Evolutionary conservation across 2,113 vertebrate species (phyloP).

Genomic region (Pomatostomus ruficeps): DNA sequence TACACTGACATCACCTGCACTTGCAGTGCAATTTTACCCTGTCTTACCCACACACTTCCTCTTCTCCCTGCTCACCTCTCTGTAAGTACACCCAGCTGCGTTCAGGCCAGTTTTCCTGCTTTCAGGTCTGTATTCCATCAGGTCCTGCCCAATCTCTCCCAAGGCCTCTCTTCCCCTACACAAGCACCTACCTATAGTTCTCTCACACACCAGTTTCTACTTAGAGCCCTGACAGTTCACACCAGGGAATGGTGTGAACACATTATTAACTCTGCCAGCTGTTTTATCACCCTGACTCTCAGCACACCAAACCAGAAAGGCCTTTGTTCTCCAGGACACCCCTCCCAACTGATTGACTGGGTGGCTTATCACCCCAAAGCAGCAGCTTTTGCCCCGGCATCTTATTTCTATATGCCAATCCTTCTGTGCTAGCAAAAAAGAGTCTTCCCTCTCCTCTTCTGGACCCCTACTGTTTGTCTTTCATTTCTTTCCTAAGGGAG

Average conservation of each 20-base stretch:
- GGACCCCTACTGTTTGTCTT: neutral
- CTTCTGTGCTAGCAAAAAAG: neutral
- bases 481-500: neutral
- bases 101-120: neutral
- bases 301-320: neutral
- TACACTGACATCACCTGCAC: neutral
- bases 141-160: neutral
- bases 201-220: neutral
- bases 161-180: neutral
- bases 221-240: neutral
- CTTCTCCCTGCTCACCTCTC: neutral
- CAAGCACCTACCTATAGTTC: neutral
- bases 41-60: neutral
- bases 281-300: neutral
- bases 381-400: conserved; percentile 23
- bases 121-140: neutral
- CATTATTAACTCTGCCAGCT: neutral
- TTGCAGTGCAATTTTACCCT: neutral
- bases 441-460: neutral
- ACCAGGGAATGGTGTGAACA: neutral
- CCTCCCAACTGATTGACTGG: neutral
- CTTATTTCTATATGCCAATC: neutral
- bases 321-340: conserved; percentile 10
- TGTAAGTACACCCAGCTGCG: neutral
- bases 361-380: conserved; percentile 46